Evolutionary conservation across 1,140 invertebrate species (phyloP), one percentile per base, ranked within the genome.

Genomic region (Brachionus asplanchnoidis): DNA sequence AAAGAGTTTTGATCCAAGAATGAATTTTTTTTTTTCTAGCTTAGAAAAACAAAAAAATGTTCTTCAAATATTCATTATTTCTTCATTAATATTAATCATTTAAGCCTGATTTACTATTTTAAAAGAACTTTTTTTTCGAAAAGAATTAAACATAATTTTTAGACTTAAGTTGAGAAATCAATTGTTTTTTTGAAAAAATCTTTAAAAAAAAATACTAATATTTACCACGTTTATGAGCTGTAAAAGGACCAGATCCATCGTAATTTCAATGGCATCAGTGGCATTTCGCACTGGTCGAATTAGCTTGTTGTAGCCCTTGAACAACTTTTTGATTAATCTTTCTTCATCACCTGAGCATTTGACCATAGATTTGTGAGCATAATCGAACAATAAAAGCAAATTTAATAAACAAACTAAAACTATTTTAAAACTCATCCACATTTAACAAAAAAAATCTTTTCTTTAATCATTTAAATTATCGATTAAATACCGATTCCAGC

Each of bases 151-250:
- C 32, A 36, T 36, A 36, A 36, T 7, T 36, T 5, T 7, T 36
- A 36, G 32, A 7, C 32, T 36, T 7, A 36, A 36, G 32, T 7
- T 36, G 32, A 36, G 6, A 36, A 36, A 36, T 36, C 28, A 28
- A 28, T 28, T 28, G n/a, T 28, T 28, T 28, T 28, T 28, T 28
- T 28, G 28, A 28, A 28, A 36, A 36, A 36, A 3, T 7, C 32
- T 7, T 7, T 7, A 36, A 7, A 36, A 7, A 36, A 36, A 36
- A 36, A 36, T 36, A 36, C 32, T 7, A 36, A 36, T 36, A 14
- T 95, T 96, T 91, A 99, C 97, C 91, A 99, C 95, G 91, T 98
- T 96, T 88, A 98, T 97, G 84, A 98, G 93, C 89, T 98, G 96
- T 0, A 95, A 97, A 70, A 98, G 91, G 66, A 95, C 91, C 26